Evolutionary conservation across 2,113 vertebrate genomes (phyloP), one percentile per base, ranked within the genome.

Genomic region (Carassius gibelio): DNA sequence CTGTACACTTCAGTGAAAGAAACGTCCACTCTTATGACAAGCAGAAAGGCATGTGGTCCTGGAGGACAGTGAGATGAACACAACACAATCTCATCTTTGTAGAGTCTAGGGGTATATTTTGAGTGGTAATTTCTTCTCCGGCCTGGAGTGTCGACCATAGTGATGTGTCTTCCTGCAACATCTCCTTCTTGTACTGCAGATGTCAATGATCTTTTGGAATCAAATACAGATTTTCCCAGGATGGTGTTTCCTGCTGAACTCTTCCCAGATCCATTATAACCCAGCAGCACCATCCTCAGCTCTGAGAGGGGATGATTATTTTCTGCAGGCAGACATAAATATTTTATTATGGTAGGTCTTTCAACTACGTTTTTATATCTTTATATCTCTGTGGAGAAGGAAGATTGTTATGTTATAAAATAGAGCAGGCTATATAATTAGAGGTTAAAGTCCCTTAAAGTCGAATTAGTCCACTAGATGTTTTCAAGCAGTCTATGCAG

Each of bases 11-110:
- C 77, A 62, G 55, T 62, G 36, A 79, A 79, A 23, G 55, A 59
- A 8, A 79, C 57, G 0, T 79, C 57, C 36, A 62, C 57, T 14
- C 77, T 2, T 62, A 79, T 79, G 21, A 79, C 77, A 21, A 79
- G 77, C 4, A 79, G 57, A 62, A 79, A 79, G 77, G 17, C 57
- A 0, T 79, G 77, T 62, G 77, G 77, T 45, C 77, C 77, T 79
- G 77, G 77, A 79, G 77, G 57, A 79, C 77, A 79, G 13, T 8
- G 77, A 62, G 77, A 62, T 13, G 77, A 8, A 23, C 77, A 45
- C 57, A 79, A 45, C 34, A 79, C 52, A 15, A 79, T 61, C 13
- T 79, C 77, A 62, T 79, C 57, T 79, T 62, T 79, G 15, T 17
- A 79, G 0, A 79, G 21, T 42, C 11, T 79, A 2, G 57, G 57